Evolutionary conservation across 2,888 invertebrate genomes (phyloP).

Genomic region (Ochlodes sylvanus): DNA sequence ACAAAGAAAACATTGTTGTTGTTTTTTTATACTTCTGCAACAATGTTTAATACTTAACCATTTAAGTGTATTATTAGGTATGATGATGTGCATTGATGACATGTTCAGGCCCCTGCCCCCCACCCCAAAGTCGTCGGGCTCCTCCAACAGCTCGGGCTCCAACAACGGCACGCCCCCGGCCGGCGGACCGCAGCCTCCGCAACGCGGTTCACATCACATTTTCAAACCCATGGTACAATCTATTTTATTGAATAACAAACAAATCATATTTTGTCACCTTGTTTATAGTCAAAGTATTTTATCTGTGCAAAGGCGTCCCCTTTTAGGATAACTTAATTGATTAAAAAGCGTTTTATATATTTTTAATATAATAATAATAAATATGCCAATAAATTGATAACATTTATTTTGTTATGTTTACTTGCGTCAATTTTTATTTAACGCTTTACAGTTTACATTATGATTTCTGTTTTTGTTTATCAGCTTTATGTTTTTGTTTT

Average conservation of each 20-base stretch:
- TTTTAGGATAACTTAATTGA: too few species aligned
- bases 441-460: constrained; percentile 9
- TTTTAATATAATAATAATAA: too few species aligned
- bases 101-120: constrained; percentile 91
- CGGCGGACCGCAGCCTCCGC: constrained; percentile 87
- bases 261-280: too few species aligned
- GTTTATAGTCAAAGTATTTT: background rate
- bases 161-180: constrained; percentile 83
- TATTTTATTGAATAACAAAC: background rate
- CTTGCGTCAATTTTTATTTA: constrained; percentile 5
- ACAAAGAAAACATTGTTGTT: too few species aligned
- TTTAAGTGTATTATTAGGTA: too few species aligned
- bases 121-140: constrained; percentile 89
- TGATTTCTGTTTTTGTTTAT: constrained; percentile 61
- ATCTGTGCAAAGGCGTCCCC: too few species aligned
- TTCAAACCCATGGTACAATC: constrained; percentile 93
- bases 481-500: constrained; percentile 76
- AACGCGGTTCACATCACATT: constrained; percentile 93
- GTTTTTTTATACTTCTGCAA: too few species aligned
- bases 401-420: background rate
- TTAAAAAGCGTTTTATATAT: too few species aligned
- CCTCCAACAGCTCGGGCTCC: constrained; percentile 85
- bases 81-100: background rate
- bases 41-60: too few species aligned
- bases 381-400: background rate